Conservation (phyloP, 2,888 invertebrate species). For the Suillia variegata region DNA sequence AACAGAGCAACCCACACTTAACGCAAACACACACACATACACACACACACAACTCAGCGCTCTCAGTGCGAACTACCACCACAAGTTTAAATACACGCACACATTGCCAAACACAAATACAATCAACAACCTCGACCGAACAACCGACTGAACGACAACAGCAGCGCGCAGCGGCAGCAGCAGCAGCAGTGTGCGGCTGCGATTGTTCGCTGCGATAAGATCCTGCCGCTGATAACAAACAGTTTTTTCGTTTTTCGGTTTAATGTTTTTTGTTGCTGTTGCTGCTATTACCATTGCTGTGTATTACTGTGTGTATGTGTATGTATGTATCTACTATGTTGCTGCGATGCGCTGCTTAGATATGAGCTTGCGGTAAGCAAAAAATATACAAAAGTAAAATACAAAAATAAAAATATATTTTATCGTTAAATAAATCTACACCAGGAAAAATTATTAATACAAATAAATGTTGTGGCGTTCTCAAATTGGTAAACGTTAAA, state of each 20-base stretch:
- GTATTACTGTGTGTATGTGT: constrained; percentile 1
- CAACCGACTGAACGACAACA: constrained; percentile 24
- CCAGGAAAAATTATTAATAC: constrained; percentile 37
- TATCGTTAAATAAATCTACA: constrained; percentile 50
- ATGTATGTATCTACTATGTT: neutral
- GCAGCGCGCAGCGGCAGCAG: constrained; percentile 14
- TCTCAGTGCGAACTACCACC: constrained; percentile 3
- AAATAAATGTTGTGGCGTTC: too few species aligned
- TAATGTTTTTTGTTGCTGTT: constrained; percentile 32
- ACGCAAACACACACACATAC: constrained; percentile 28
- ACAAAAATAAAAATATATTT: constrained; percentile 43
- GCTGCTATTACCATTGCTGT: constrained; percentile 8
- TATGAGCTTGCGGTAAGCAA: constrained; percentile 33
- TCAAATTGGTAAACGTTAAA: constrained; percentile 13
- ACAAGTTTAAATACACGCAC: too few species aligned
- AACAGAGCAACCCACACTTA: neutral
- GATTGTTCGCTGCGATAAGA: constrained; percentile 37
- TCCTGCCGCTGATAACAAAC: constrained; percentile 44
- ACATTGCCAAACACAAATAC: constrained; percentile 9
- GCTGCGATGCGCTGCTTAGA: constrained; percentile 50
- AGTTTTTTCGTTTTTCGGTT: constrained; percentile 23
- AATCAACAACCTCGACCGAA: constrained; percentile 42
- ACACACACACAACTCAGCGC: constrained; percentile 7
- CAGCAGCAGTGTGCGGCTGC: constrained; percentile 23
- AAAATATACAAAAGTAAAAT: constrained; percentile 32